Conservation (phyloP, 2,888 invertebrate species). For the Eilema caniola region DNA sequence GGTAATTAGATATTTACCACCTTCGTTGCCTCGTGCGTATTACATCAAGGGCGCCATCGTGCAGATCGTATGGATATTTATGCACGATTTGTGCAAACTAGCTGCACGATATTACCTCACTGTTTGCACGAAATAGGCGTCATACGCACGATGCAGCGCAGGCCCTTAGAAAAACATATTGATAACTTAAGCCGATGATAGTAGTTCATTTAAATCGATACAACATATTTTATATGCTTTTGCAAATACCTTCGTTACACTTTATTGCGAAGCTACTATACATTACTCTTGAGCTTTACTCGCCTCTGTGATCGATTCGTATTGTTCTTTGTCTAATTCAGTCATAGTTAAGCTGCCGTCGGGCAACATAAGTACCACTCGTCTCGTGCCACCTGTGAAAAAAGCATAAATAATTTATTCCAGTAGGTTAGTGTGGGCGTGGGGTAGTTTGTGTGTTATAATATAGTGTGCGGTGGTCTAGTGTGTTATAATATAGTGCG, state of each 20-base stretch:
- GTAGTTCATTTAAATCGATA: not conserved
- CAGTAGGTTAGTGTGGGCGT: not conserved
- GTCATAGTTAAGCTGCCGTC: conserved; percentile 96
- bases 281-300: conserved; percentile 86
- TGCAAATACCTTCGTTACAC: not conserved
- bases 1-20: not conserved
- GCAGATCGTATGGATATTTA: not conserved
- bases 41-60: not conserved
- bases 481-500: too few relatives aligned
- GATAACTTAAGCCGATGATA: not conserved
- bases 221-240: not conserved
- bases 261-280: not conserved
- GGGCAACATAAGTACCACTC: conserved; percentile 93
- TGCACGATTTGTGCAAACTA: not conserved
- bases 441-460: not conserved
- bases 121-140: not conserved
- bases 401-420: not conserved
- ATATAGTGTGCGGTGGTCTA: too few relatives aligned
- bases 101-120: not conserved
- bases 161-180: not conserved
- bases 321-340: conserved; percentile 95
- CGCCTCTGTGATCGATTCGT: conserved; percentile 88
- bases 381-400: conserved; percentile 91
- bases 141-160: too few relatives aligned
- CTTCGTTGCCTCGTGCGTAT: not conserved